Evolutionary conservation across 2,113 vertebrate genomes (phyloP).

Genomic region (Sisor rabdophorus): DNA sequence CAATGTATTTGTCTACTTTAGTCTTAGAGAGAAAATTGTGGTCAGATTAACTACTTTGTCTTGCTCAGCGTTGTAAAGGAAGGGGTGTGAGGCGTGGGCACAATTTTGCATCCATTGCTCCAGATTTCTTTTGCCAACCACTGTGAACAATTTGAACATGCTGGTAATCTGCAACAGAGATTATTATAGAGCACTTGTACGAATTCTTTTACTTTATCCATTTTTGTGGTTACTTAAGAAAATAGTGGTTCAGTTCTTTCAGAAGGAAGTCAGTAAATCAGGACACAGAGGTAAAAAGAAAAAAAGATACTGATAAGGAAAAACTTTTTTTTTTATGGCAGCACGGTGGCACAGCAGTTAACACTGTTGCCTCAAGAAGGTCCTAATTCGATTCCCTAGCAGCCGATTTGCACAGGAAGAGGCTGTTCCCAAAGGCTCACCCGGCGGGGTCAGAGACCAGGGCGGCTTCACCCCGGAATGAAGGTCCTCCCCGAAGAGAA

Average conservation of each 20-base stretch:
- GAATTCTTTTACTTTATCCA: constrained; percentile 19
- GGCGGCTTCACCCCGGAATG: no score
- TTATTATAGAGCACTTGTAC: constrained; percentile 33
- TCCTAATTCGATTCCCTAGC: no score
- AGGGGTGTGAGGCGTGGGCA: neutral
- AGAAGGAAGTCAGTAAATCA: no score
- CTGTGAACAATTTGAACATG: constrained; percentile 28
- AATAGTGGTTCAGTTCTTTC: neutral
- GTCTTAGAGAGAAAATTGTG: constrained; percentile 5
- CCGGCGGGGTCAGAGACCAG: no score
- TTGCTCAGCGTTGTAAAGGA: constrained; percentile 3
- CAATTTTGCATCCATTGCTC: constrained; percentile 38
- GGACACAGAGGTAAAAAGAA: no score
- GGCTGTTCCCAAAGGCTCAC: no score
- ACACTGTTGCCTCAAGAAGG: no score
- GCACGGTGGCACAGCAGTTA: no score
- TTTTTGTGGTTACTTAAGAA: neutral
- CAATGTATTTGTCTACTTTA: constrained; percentile 3
- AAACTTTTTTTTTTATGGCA: no score
- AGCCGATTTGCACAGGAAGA: no score
- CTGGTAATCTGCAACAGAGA: constrained; percentile 24
- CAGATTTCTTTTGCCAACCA: constrained; percentile 38
- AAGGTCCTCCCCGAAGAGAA: no score
- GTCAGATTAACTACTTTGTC: constrained; percentile 31
- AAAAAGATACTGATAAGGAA: no score